Conservation (phyloP, 2,113 vertebrate species). For the Paramisgurnus dabryanus region DNA sequence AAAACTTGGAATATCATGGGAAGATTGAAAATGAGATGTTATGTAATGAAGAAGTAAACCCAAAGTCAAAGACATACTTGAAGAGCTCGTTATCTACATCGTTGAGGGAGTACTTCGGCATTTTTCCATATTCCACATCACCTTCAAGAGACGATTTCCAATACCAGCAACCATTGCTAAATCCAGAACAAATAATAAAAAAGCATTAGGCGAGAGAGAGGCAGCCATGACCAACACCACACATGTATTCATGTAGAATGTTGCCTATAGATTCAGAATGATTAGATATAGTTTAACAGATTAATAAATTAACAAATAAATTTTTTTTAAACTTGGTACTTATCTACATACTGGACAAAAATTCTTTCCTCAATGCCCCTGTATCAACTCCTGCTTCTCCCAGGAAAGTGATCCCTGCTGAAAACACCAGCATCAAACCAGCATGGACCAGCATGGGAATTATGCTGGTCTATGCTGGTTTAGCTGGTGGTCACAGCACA, state of each 20-base stretch:
- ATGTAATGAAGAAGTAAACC: no score
- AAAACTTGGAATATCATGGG: no score
- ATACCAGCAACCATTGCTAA: neutral
- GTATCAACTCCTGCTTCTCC: constrained; percentile 26
- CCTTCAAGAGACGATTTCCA: no score
- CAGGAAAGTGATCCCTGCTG: neutral
- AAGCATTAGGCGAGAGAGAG: neutral
- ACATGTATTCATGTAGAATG: neutral
- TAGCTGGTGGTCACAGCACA: no score
- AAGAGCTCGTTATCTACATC: no score
- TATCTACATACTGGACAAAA: constrained; percentile 7
- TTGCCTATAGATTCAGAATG: neutral
- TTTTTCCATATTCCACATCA: no score
- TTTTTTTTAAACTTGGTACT: neutral
- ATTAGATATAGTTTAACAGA: neutral
- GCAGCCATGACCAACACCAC: neutral
- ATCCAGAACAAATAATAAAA: neutral
- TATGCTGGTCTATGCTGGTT: no score
- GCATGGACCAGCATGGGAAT: no score
- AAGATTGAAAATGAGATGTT: no score
- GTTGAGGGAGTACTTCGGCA: no score
- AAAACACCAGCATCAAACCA: no score
- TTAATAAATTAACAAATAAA: neutral
- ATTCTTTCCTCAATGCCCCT: constrained; percentile 18
- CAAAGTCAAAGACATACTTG: no score